These are phyloP conservation scores for Strongylocentrotus purpuratus DNA, from an alignment of 35 echinoderm and acorn worm genomes.

Conservation along the genomic window DNA sequence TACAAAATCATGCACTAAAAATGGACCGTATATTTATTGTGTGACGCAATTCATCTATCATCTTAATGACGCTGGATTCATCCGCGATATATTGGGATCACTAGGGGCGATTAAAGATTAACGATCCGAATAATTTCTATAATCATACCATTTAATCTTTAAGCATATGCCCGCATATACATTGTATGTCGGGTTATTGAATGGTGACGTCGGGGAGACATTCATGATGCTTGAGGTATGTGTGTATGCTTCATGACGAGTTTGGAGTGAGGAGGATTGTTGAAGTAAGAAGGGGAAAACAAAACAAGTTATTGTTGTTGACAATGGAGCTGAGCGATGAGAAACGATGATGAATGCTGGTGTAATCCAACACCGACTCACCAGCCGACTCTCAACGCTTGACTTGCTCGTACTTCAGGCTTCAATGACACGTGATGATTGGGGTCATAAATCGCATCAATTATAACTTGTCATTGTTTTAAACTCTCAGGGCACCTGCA, in stretches of 20 bases:
- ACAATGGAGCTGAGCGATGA: constrained; percentile 18
- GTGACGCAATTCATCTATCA: background rate
- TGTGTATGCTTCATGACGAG: background rate
- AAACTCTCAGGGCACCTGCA: background rate
- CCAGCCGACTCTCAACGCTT: constrained; percentile 10
- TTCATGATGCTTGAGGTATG: background rate
- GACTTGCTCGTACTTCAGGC: background rate
- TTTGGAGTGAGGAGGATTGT: background rate
- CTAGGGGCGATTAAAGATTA: background rate
- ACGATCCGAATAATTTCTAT: background rate
- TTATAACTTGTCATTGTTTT: constrained; percentile 46
- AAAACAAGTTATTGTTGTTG: constrained; percentile 26
- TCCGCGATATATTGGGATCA: background rate
- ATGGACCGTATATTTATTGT: background rate
- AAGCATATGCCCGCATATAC: background rate
- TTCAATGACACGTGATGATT: constrained; percentile 21
- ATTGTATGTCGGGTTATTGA: background rate
- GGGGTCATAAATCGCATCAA: constrained; percentile 35
- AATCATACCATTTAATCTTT: background rate
- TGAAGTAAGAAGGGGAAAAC: background rate
- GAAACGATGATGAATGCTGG: background rate
- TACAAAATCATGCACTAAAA: background rate
- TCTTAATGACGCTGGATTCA: background rate
- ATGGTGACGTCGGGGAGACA: background rate
- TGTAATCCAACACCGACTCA: constrained; percentile 16